phyloP scores from a whole-genome alignment of 1,140 invertebrate genomes.

The Aphidius ervi region DNA sequence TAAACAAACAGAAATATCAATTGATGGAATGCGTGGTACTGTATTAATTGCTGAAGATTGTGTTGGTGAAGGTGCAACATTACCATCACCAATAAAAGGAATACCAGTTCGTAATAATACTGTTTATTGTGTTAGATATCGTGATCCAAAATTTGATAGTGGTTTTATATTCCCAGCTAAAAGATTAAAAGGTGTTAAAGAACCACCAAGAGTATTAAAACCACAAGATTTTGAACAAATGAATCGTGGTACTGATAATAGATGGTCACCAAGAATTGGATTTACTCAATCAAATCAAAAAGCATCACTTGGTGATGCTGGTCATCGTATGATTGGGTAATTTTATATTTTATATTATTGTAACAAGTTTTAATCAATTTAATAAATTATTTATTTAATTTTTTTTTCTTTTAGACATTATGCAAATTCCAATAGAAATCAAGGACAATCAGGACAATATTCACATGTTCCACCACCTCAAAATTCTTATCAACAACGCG shows the following conservation, averaged over 20 bases:
- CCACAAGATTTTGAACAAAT: slow-evolving; percentile 70
- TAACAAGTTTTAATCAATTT: not conserved
- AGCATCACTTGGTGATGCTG: slow-evolving; percentile 61
- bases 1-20: slow-evolving; percentile 53
- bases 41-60: slow-evolving; percentile 68
- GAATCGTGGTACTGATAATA: slow-evolving; percentile 56
- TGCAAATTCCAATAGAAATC: slow-evolving; percentile 29
- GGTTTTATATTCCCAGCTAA: slow-evolving; percentile 77
- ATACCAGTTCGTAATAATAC: slow-evolving; percentile 54
- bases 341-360: slow-evolving; percentile 1
- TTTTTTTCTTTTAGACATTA: slow-evolving; percentile 33
- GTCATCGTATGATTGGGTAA: slow-evolving; percentile 65
- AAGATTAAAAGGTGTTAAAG: slow-evolving; percentile 62
- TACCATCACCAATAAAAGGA: slow-evolving; percentile 69
- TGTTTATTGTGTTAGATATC: slow-evolving; percentile 63
- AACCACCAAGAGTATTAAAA: slow-evolving; percentile 75
- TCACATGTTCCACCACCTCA: slow-evolving; percentile 40
- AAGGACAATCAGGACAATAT: slow-evolving; percentile 32
- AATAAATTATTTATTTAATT: slow-evolving; percentile 11
- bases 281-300: slow-evolving; percentile 62
- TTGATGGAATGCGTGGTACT: slow-evolving; percentile 71
- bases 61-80: slow-evolving; percentile 60
- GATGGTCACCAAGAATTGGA: slow-evolving; percentile 71
- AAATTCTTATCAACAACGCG: slow-evolving; percentile 28
- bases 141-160: slow-evolving; percentile 75